These are phyloP conservation scores for Drosophila busckii DNA, from an alignment of 1,140 invertebrate species.

Conservation along the genomic window DNA sequence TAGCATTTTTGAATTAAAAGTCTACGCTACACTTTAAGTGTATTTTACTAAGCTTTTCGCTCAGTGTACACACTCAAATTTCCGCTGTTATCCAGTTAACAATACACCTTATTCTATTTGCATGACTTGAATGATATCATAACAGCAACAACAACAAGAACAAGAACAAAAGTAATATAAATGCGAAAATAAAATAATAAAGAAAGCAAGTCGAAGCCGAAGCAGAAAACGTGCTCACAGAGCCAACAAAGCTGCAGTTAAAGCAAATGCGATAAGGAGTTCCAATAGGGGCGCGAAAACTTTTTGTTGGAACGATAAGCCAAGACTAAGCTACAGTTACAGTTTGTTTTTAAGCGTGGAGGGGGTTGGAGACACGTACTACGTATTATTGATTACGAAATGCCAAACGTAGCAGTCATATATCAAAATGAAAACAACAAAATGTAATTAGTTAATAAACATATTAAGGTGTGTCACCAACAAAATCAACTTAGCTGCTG, in stretches of 20 bases:
- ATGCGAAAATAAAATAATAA: slow-evolving; percentile 3
- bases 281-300: slow-evolving; percentile 1
- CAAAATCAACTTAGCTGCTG: neutral
- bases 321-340: slow-evolving; percentile 1
- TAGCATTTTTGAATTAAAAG: too few relatives aligned
- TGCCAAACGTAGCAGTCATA: slow-evolving; percentile 51
- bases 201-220: slow-evolving; percentile 26
- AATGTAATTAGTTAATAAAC: slow-evolving; percentile 73
- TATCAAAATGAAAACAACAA: slow-evolving; percentile 63
- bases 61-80: slow-evolving; percentile 6
- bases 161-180: neutral
- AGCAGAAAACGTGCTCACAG: slow-evolving; percentile 34
- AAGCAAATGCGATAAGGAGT: slow-evolving; percentile 38
- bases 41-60: too few relatives aligned
- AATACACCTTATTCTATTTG: slow-evolving; percentile 11
- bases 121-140: slow-evolving; percentile 28
- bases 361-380: slow-evolving; percentile 57
- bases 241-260: too few relatives aligned
- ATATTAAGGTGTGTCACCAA: slow-evolving; percentile 53
- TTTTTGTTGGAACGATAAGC: slow-evolving; percentile 13
- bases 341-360: too few relatives aligned
- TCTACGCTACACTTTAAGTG: slow-evolving; percentile 2
- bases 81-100: neutral
- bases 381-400: slow-evolving; percentile 67
- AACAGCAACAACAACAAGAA: slow-evolving; percentile 10